Base-by-base conservation (phyloP, 2,888 invertebrate species). In the Hemistola chrysoprasaria region DNA sequence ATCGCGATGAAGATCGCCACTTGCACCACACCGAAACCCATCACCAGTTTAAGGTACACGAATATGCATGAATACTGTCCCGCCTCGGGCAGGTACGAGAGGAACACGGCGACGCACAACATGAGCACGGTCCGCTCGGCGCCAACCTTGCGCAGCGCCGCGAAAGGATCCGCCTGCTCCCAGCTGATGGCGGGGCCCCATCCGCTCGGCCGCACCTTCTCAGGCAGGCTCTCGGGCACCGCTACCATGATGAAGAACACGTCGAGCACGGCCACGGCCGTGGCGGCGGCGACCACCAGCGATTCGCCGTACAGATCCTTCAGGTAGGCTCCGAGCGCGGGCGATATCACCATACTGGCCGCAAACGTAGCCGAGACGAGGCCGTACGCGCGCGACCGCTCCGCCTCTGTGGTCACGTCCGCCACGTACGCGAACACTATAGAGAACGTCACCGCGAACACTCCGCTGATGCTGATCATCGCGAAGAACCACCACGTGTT, bases 401-500 rank as follows among this genome's bases (percentile, higher is more conserved):
- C 98, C 69, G 95, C 95, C 70, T 98, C 97, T 61, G 98, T 97
- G 20, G 99, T 99, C 37, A 99, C 98, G 88, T 99, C 99, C 24
- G 99, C 99, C 53, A 99, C 99, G 88, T 99, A 99, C 32, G 99
- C 99, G 90, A 99, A 98, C 40, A 99, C 98, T 40, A 99, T 98
- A 62, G 98, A 98, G 90, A 99, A 99, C 31, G 99, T 99, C 53
- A 99, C 99, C 38, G 99, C 97, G 88, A 99, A 99, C 58, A 99
- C 95, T 48, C 99, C 99, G 62, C 98, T 98, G 79, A 99, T 97
- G 75, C 98, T 98, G 89, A 99, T 97, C 95, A 99, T 96, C 44
- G 98, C 98, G 88, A 99, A 99, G 87, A 99, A 99, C 98, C 98
- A 98, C 97, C 97, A 99, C 31, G 99, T 98, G 90, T 98, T 99